Evolutionary conservation across 2,113 vertebrate species (phyloP), one percentile per base, ranked within the genome.

Genomic region (Psilopogon haemacephalus): DNA sequence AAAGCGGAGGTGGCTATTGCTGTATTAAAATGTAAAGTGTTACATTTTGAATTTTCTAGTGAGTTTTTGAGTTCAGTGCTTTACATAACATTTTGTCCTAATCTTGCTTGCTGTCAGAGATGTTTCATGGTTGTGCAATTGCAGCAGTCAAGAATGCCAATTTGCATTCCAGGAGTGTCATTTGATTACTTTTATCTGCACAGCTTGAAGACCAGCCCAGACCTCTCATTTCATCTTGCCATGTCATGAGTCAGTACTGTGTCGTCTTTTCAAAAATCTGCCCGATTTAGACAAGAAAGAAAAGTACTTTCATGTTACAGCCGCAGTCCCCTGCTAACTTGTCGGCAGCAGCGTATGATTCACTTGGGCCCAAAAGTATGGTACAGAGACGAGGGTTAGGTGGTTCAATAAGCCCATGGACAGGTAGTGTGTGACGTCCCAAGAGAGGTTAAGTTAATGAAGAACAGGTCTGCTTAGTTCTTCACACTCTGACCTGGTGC

Each of bases 101-200:
- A 98, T 98, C 97, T 98, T 97, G 97, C 97, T 97, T 97, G 97
- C 97, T 98, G 98, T 98, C 97, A 97, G 98, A 97, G 98, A 98
- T 98, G 98, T 98, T 98, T 98, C 98, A 97, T 97, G 98, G 98
- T 98, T 98, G 97, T 98, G 98, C 97, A 97, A 98, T 97, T 98
- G 97, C 98, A 97, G 95, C 97, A 98, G 97, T 97, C 97, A 98
- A 98, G 98, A 98, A 98, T 98, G 98, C 97, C 98, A 98, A 98
- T 99, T 98, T 98, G 98, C 98, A 99, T 99, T 99, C 98, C 98
- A 98, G 97, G 96, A 98, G 98, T 98, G 98, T 98, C 98, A 98
- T 98, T 99, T 98, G 98, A 99, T 98, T 98, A 98, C 98, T 98
- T 99, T 98, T 98, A 98, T 99, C 98, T 98, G 95, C 95, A 96